Base-by-base conservation (phyloP, 2,113 vertebrate species). In the Ctenomys sociabilis region DNA sequence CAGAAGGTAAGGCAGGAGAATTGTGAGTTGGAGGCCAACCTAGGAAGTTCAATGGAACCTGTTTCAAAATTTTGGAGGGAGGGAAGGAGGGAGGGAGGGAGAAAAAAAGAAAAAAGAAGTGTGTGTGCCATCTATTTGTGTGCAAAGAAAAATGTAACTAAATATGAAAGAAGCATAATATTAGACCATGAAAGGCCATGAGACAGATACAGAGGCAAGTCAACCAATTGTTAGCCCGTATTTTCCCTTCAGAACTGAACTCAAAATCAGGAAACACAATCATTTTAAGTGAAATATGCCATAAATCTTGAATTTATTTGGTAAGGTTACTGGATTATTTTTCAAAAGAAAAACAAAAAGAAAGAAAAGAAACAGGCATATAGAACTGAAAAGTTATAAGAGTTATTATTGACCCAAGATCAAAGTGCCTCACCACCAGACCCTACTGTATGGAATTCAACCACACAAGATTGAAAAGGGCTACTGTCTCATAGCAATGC, bases 231-330 rank as follows among this genome's bases (percentile, higher is more conserved):
- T 66, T 0, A 45, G 35, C 40, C 14, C 7, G 2, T 14, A 77
- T 40, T 91, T 93, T 90, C 43, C 64, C 66, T 93, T 95, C 43
- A 83, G 43, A 82, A 12, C 22, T 35, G 43, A 91, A 88, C 45
- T 95, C 89, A 92, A 43, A 85, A 66, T 85, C 83, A 93, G 40
- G 94, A 90, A 77, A 95, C 43, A 90, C 37, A 94, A 88, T 96
- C 91, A 72, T 5, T 37, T 0, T 10, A 80, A 82, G 35, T 66
- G 86, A 91, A 78, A 72, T 5, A 10, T 40, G 59, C 85, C 54
- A 78, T 61, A 85, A 92, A 78, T 90, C 49, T 81, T 40, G 30
- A 93, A 66, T 75, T 54, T 72, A 43, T 87, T 52, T 88, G 17
- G 54, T 85, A 83, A 64, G 63, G 85, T 82, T 94, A 93, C 0